Percentiles rank a stretch among this genome's conserved stretches.
Evolutionary conservation across 2,888 invertebrate genomes (phyloP).

Genomic region (Ophion obscuratus): DNA sequence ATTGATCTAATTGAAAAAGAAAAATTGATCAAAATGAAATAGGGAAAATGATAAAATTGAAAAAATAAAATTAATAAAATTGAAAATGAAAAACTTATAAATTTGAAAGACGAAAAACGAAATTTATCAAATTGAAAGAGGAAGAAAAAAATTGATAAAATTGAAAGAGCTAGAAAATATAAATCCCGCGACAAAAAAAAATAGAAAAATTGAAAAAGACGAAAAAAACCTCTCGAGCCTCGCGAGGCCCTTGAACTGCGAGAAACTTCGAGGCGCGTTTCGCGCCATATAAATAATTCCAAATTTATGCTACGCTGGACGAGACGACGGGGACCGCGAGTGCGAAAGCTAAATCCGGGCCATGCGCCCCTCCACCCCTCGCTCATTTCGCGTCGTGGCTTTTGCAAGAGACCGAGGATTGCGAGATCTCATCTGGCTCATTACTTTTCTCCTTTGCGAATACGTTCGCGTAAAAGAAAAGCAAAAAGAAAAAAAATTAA

Average conservation of each 20-base stretch:
- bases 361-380: constrained; percentile 12
- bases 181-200: background rate
- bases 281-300: constrained; percentile 42
- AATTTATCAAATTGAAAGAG: no score
- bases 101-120: background rate
- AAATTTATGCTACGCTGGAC: constrained; percentile 47
- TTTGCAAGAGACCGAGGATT: constrained; percentile 20
- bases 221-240: background rate
- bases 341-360: constrained; percentile 62
- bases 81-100: background rate
- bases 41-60: no score
- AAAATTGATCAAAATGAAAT: no score
- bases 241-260: constrained; percentile 58
- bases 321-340: constrained; percentile 32
- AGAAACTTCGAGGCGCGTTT: constrained; percentile 5
- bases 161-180: no score
- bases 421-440: constrained; percentile 24
- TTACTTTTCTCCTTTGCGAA: constrained; percentile 25
- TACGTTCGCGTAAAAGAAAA: constrained; percentile 15
- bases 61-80: background rate
- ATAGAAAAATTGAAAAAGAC: background rate
- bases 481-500: background rate
- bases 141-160: no score
- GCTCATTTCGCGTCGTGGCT: constrained; percentile 14
- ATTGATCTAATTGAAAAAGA: no score